Percentiles rank a stretch among this genome's conserved stretches.
These are phyloP conservation scores for Spodoptera litura DNA, from an alignment of 1,140 invertebrate species.

Conservation along the genomic window DNA sequence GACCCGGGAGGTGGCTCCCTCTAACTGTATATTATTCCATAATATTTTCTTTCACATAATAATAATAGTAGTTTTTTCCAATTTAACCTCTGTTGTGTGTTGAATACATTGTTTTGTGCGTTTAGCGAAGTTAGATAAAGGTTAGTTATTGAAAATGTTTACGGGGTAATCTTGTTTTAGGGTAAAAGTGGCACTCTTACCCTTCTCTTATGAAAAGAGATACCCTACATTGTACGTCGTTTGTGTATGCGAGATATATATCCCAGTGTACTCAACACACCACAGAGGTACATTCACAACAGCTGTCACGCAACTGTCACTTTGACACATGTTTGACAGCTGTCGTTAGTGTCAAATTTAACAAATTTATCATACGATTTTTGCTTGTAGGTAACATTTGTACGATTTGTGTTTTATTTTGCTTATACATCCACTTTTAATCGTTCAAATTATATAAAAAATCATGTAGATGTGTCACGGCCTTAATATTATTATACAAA, in stretches of 20 bases:
- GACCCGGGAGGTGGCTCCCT: constrained; percentile 1
- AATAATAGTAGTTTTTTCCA: constrained; percentile 52
- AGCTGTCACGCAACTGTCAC: background rate
- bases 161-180: background rate
- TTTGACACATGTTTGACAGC: constrained; percentile 16
- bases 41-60: constrained; percentile 50
- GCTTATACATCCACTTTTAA: constrained; percentile 46
- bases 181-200: background rate
- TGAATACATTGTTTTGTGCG: constrained; percentile 32
- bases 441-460: constrained; percentile 43
- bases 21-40: constrained; percentile 49
- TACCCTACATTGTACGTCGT: background rate
- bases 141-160: constrained; percentile 6
- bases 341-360: constrained; percentile 40
- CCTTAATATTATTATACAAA: constrained; percentile 43
- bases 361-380: constrained; percentile 47
- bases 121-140: constrained; percentile 10
- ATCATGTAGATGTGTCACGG: constrained; percentile 46
- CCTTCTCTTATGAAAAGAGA: background rate
- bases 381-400: constrained; percentile 49
- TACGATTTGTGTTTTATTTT: constrained; percentile 48
- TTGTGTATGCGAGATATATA: constrained; percentile 5
- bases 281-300: constrained; percentile 17
- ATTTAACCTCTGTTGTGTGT: constrained; percentile 36
- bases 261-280: constrained; percentile 26